Evolutionary conservation across 1,140 invertebrate species (phyloP), one percentile per base, ranked within the genome.

Genomic region (Helicoverpa armigera): DNA sequence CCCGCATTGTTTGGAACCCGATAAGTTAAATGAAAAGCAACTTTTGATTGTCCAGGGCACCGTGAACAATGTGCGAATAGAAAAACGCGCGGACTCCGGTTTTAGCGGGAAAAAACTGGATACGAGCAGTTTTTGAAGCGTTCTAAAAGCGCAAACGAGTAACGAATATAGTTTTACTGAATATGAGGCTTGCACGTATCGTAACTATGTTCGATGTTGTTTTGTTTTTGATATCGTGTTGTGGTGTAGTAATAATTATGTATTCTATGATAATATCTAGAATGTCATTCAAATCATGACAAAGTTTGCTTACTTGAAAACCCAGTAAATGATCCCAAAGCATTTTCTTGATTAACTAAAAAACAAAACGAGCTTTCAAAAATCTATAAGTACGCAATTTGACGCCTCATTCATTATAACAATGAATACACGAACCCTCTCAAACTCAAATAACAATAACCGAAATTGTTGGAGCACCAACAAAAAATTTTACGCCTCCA

Each of bases 21-120:
- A 86, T 85, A 84, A 87, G 85, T 87, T 86, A 83, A 90, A 87
- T 88, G 86, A 86, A 90, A 89, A 84, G 83, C 87, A 87, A 89
- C 85, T 90, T 88, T 86, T 88, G 86, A 88, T 88, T 88, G 87
- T 82, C 79, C 79, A 81, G 69, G 54, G 69, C 63, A 73, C 60
- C 73, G 82, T 72, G 63, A 82, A 81, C 83, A 81, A 79, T 81
- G 79, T 67, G 65, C 72, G 65, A 78, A 78, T 78, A 69, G 63
- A 78, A 77, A 77, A 77, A 69, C 43, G 43, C 5, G 43, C 65
- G 11, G 65, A 67, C 35, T 50, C 31, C 43, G 65, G 50, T 23
- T 69, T 69, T 69, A 72, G 53, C 51, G n/a, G 51, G 51, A 31
- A 54, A 10, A 77, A 82, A 73, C 43, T 56, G 4, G 10, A 2